A percentile compares a stretch with the other conserved stretches of the same genome.
Evolutionary conservation across 2,797 vertebrate genomes (phyloP).

Genomic region (Tarsius wallacei): DNA sequence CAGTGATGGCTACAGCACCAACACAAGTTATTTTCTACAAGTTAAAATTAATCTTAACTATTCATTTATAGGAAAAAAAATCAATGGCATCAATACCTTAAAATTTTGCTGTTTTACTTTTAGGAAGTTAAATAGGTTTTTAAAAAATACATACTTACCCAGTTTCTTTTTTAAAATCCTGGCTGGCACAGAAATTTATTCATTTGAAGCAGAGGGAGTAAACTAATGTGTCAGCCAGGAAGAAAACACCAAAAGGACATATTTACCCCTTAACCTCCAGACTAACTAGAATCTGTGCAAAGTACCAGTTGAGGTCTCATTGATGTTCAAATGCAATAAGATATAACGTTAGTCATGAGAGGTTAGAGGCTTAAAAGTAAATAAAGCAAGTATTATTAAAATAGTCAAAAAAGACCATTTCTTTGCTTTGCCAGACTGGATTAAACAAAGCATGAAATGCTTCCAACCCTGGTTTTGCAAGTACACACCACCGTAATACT

Average conservation of each 20-base stretch:
- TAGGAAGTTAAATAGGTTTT: neutral
- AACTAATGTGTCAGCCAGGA: slow-evolving; percentile 90
- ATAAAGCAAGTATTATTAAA: slow-evolving; percentile 78
- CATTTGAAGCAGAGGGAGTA: slow-evolving; percentile 83
- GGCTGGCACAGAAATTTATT: slow-evolving; percentile 91
- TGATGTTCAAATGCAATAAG: slow-evolving; percentile 93
- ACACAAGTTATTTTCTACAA: neutral
- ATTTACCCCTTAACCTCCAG: slow-evolving; percentile 92
- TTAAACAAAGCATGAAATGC: slow-evolving; percentile 73
- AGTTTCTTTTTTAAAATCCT: slow-evolving; percentile 76
- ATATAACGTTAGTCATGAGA: slow-evolving; percentile 87
- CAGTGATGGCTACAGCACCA: neutral
- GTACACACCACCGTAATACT: neutral
- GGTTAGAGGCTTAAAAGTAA: slow-evolving; percentile 80
- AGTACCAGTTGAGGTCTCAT: slow-evolving; percentile 89
- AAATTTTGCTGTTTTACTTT: slow-evolving; percentile 58
- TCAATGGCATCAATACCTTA: neutral
- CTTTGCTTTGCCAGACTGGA: slow-evolving; percentile 73
- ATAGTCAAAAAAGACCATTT: slow-evolving; percentile 77
- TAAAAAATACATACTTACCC: slow-evolving; percentile 89
- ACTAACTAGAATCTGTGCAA: slow-evolving; percentile 89
- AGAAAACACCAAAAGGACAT: slow-evolving; percentile 92
- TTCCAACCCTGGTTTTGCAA: slow-evolving; percentile 36
- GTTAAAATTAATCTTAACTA: slow-evolving; percentile 26
- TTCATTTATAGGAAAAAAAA: neutral